Conservation (phyloP, 2,888 invertebrate genomes). For the Drosophila koepferae region DNA sequence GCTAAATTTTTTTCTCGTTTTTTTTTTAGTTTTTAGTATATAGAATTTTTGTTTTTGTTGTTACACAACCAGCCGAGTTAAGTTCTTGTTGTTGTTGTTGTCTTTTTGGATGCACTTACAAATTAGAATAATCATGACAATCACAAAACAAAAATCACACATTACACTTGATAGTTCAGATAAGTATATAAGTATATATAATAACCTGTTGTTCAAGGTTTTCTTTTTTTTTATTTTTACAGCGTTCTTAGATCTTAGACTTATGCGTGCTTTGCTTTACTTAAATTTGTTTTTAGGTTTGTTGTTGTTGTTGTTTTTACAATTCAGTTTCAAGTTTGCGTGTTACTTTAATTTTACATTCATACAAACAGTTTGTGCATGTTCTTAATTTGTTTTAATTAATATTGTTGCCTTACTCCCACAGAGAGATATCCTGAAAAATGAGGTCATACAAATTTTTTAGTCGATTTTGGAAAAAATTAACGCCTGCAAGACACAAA, state of each 20-base stretch:
- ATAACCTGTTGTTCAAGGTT: conserved; percentile 41
- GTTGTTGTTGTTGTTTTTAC: conserved; percentile 13
- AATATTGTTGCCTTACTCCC: conserved; percentile 84
- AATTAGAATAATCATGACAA: conserved; percentile 33
- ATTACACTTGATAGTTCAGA: conserved; percentile 35
- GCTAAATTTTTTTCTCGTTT: background rate
- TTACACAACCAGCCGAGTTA: conserved; percentile 56
- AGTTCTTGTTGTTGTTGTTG: conserved; percentile 36
- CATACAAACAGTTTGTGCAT: conserved; percentile 21
- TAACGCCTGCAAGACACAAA: conserved; percentile 85
- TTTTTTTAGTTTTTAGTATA: conserved; percentile 1
- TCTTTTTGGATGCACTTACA: conserved; percentile 54
- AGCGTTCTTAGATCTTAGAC: conserved; percentile 33
- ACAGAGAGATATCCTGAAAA: conserved; percentile 85
- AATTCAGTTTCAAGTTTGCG: conserved; percentile 7
- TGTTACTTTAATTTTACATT: conserved; percentile 74
- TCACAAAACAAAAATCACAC: conserved; percentile 46
- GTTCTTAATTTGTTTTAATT: conserved; percentile 15
- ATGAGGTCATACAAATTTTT: conserved; percentile 85
- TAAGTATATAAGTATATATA: conserved; percentile 27
- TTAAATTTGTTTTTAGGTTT: conserved; percentile 20
- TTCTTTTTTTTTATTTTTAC: conserved; percentile 29
- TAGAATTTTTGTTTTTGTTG: conserved; percentile 7
- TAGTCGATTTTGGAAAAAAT: conserved; percentile 85
- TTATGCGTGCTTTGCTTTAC: conserved; percentile 39